Evolutionary conservation across 1,140 invertebrate genomes (phyloP), one percentile per base, ranked within the genome.

Genomic region (Papilio xuthus): DNA sequence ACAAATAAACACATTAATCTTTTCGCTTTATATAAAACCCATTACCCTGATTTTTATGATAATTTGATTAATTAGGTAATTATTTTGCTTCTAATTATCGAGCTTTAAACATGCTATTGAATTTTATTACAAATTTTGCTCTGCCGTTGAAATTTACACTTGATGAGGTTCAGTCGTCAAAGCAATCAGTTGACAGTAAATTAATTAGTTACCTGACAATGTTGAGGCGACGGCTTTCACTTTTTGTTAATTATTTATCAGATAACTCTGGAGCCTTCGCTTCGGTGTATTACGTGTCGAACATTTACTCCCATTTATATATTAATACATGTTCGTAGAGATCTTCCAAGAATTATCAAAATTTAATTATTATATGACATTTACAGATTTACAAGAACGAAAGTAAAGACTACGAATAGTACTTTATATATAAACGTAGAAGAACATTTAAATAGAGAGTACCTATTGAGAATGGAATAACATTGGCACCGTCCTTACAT

Each of bases 141-240:
- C 23, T 72, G 70, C 20, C 42, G 69, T 69, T 70, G 23, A 70
- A 69, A n/a, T 78, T 44, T 78, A 78, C 26, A 71, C 18, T 78
- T 78, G 26, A 69, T 18, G 60, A 67, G 67, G 18, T 72, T 50
- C 67, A 69, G 44, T 78, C 67, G 28, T 70, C 67, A 70, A 71
- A 78, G 41, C 67, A 67, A 78, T 77, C 60, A 78, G 42, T 71
- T 69, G 28, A 78, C 44, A 70, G 26, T 47, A 56, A 78, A 71
- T 78, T 67, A 78, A 78, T 78, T 78, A 78, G 26, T 78, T 70
- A 78, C 77, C 67, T 78, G 63, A 70, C 77, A 44, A 47, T 44
- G 67, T 78, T 78, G 67, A 42, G 67, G 77, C 42, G 53, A 78
- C 26, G 23, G 23, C 42, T 70, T 70, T 71, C n/a, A 42, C 71